Percentiles rank a stretch among this genome's conserved stretches.
phyloP scores from a whole-genome alignment of 2,113 vertebrate genomes.

The Chaetodon auriga region DNA sequence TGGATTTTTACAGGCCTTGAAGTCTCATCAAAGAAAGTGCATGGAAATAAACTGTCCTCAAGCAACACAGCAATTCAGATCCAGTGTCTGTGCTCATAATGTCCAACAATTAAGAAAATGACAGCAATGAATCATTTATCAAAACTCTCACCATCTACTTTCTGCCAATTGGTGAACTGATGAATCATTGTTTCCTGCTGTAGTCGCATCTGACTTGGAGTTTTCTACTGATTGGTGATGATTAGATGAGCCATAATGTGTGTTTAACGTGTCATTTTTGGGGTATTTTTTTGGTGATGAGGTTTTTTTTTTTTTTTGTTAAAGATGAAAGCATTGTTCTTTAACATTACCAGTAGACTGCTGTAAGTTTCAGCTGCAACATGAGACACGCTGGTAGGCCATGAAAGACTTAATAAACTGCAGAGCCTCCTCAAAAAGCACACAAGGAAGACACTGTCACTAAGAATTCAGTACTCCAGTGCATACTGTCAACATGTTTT shows the following conservation, averaged over 20 bases:
- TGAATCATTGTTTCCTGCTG: not conserved
- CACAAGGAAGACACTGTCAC: not conserved
- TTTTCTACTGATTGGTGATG: not conserved
- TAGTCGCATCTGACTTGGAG: not conserved
- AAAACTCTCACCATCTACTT: not conserved
- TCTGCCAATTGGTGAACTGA: not conserved
- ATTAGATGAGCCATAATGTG: not conserved
- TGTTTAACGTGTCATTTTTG: not conserved
- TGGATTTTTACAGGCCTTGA: slow-evolving; percentile 32
- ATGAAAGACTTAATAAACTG: not conserved
- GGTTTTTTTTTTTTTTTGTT: not conserved
- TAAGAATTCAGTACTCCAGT: not conserved
- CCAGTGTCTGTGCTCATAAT: not conserved
- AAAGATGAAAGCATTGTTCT: slow-evolving; percentile 8
- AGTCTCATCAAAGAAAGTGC: slow-evolving; percentile 32
- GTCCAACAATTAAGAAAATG: not conserved
- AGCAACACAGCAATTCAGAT: not conserved
- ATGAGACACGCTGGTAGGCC: not conserved
- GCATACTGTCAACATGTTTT: not conserved
- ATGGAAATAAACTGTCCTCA: slow-evolving; percentile 10
- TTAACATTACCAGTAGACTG: not conserved
- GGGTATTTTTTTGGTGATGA: not conserved
- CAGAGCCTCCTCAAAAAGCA: not conserved
- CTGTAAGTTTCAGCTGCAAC: slow-evolving; percentile 4
- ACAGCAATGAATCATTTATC: not conserved